Base-by-base conservation (phyloP, 2,888 invertebrate genomes). In the Daptonema setosum region DNA sequence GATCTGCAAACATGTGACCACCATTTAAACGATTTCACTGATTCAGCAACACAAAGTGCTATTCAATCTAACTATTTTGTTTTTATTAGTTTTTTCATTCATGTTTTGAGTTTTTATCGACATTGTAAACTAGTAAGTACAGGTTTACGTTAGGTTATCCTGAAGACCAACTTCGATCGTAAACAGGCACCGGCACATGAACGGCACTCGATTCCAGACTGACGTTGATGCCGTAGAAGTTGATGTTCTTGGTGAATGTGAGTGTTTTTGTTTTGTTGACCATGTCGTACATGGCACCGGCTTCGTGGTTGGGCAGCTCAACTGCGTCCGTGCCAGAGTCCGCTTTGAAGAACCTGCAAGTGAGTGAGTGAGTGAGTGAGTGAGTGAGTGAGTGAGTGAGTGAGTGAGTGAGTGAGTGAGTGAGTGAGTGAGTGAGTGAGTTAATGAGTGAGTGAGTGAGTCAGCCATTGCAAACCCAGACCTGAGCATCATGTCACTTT, bases 1-100 rank as follows among this genome's bases (percentile, higher is more conserved):
- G 78, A 57, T 87, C 78, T 77, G 71, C 53, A 65, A 63, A 8
- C n/a, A n/a, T n/a, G n/a, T n/a, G n/a, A n/a, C n/a, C n/a, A n/a
- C n/a, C n/a, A n/a, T n/a, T 54, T 57, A 54, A 11, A 8, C 45
- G 5, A 3, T 20, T n/a, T 56, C 26, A 54, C 43, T 22, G 5
- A 5, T 5, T n/a, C 47, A n/a, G 47, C 47, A 17, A n/a, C 5
- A 22, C 47, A 47, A 17, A n/a, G n/a, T n/a, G n/a, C n/a, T n/a
- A n/a, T n/a, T n/a, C n/a, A n/a, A n/a, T n/a, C n/a, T n/a, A n/a
- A n/a, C n/a, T n/a, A n/a, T n/a, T n/a, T n/a, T n/a, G n/a, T n/a
- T n/a, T n/a, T n/a, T n/a, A n/a, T n/a, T n/a, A n/a, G n/a, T n/a
- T n/a, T n/a, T n/a, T n/a, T n/a, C n/a, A n/a, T n/a, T n/a, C n/a